Evolutionary conservation across 2,888 invertebrate species (phyloP), one percentile per base, ranked within the genome.

Genomic region (Tiliacea citrago): DNA sequence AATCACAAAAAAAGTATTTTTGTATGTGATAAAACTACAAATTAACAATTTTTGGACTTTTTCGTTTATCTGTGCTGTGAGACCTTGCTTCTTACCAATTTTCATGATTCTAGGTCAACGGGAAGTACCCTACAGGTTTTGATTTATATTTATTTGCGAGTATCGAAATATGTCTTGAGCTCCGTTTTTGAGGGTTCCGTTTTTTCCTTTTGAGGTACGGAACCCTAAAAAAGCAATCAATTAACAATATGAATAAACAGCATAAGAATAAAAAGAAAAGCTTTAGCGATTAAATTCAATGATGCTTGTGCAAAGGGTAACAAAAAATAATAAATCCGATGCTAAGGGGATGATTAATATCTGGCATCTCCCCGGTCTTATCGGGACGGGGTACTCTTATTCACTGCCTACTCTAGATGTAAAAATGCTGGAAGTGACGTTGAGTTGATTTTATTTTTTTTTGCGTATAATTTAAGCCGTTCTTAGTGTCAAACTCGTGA

Each of bases 311-410:
- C 73, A 85, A 86, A 88, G 88, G 82, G 67, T 75, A 77, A 63
- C 77, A 89, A 90, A 92, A 90, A 92, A 91, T 88, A 93, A 93
- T 90, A 92, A 93, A 93, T 92, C 91, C 90, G 86, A 91, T 87
- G 88, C 86, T 89, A 87, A 88, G 83, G 79, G 89, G 79, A 92
- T 94, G 95, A 94, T 94, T 94, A 93, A 94, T 94, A 93, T 92
- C 92, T 88, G 75, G 74, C 79, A 81, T 85, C 86, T 90, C 87
- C 78, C 84, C 86, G 83, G 85, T 89, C 89, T 93, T 94, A 94
- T 93, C 92, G 88, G 83, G 88, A 88, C 73, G 84, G 73, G 81
- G 90, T 90, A 88, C 88, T 82, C 84, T 87, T 89, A 88, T 87
- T 83, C 82, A 92, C 88, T 89, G 90, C 87, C 74, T 68, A 57